These are phyloP conservation scores for Xenopus borealis DNA, from an alignment of 2,113 vertebrate genomes.

Conservation along the genomic window DNA sequence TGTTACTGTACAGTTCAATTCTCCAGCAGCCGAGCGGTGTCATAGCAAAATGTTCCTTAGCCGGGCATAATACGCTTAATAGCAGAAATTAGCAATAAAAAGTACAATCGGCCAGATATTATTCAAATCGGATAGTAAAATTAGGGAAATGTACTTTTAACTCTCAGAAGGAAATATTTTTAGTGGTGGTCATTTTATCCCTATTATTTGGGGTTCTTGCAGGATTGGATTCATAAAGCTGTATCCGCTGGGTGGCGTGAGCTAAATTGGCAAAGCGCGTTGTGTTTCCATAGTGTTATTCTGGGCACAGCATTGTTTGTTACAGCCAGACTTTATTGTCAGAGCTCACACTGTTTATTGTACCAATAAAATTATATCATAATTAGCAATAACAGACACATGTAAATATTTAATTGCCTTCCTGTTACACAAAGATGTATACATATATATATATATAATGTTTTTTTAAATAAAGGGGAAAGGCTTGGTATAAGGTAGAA, in stretches of 20 bases:
- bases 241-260: no score
- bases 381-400: background rate
- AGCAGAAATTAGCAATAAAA: conserved; percentile 22
- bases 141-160: background rate
- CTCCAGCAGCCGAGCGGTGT: conserved; percentile 61
- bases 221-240: no score
- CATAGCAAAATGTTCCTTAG: conserved; percentile 56
- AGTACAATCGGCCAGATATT: background rate
- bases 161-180: background rate
- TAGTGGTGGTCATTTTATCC: background rate
- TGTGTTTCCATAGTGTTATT: background rate
- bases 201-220: no score
- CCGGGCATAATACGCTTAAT: conserved; percentile 43
- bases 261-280: background rate
- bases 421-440: background rate
- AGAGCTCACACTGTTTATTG: background rate
- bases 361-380: background rate
- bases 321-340: background rate
- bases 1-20: conserved; percentile 66
- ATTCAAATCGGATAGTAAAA: conserved; percentile 1
- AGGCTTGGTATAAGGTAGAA: background rate
- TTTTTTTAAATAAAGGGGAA: background rate
- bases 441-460: background rate
- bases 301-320: background rate
- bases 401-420: background rate